Conservation (phyloP, 2,888 invertebrate species). For the Pristionchus fissidentatus region DNA sequence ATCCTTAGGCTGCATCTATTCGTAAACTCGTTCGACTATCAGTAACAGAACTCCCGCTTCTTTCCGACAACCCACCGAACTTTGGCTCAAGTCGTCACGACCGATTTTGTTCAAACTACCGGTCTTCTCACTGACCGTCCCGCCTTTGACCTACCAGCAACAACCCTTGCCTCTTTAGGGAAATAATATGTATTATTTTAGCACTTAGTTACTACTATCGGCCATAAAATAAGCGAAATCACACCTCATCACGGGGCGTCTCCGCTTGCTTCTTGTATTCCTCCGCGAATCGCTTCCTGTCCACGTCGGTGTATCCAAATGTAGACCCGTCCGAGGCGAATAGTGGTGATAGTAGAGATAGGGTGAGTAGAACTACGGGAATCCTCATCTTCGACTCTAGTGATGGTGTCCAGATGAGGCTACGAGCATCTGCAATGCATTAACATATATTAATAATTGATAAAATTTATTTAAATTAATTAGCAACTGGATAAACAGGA, state of each 20-base stretch:
- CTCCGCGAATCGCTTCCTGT: neutral
- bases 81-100: no score
- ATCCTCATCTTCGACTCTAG: conserved; percentile 9
- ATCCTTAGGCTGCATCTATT: no score
- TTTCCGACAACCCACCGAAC: no score
- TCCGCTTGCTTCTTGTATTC: neutral
- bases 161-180: no score
- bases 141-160: no score
- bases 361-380: neutral
- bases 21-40: no score
- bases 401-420: neutral
- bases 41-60: no score
- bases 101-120: no score
- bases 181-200: neutral
- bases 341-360: neutral
- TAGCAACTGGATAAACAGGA: no score
- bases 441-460: no score
- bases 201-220: neutral
- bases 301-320: neutral
- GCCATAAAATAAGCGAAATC: neutral
- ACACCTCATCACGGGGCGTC: neutral
- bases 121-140: no score
- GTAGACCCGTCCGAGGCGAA: neutral
- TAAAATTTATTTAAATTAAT: no score
- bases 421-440: conserved; percentile 7